These are phyloP conservation scores for Octopus bimaculoides DNA, from an alignment of 1,140 invertebrate species.

Conservation along the genomic window DNA sequence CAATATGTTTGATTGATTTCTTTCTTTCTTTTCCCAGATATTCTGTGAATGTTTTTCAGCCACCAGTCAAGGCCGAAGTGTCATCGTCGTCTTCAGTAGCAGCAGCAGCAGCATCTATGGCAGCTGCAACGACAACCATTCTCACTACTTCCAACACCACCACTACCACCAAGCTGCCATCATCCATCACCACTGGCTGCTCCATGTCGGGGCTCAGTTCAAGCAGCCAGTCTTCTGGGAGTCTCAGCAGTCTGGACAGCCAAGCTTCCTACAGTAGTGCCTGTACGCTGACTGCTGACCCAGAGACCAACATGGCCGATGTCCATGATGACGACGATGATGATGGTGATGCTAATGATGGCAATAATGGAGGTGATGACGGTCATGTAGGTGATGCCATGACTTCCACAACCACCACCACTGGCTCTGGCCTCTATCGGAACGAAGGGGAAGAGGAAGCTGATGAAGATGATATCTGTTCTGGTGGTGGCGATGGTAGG, in stretches of 20 bases:
- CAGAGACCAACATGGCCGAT: slow-evolving; percentile 24
- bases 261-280: slow-evolving; percentile 47
- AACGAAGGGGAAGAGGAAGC: no score
- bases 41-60: slow-evolving; percentile 56
- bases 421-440: no score
- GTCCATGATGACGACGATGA: neutral
- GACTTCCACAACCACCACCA: neutral
- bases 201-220: slow-evolving; percentile 34
- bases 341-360: neutral
- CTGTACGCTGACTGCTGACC: slow-evolving; percentile 45
- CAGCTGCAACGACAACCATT: slow-evolving; percentile 3
- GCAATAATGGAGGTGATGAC: neutral
- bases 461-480: no score
- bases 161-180: neutral
- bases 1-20: neutral
- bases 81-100: slow-evolving; percentile 14
- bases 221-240: slow-evolving; percentile 35
- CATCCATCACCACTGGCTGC: slow-evolving; percentile 16
- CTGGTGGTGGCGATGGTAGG: no score
- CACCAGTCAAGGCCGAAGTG: slow-evolving; percentile 43
- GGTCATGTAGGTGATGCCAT: neutral
- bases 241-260: slow-evolving; percentile 48
- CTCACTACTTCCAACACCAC: neutral
- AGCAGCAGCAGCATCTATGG: slow-evolving; percentile 13
- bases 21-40: slow-evolving; percentile 36